Evolutionary conservation across 2,797 vertebrate genomes (phyloP), one percentile per base, ranked within the genome.

Genomic region (Mormyrus hasselquistii): DNA sequence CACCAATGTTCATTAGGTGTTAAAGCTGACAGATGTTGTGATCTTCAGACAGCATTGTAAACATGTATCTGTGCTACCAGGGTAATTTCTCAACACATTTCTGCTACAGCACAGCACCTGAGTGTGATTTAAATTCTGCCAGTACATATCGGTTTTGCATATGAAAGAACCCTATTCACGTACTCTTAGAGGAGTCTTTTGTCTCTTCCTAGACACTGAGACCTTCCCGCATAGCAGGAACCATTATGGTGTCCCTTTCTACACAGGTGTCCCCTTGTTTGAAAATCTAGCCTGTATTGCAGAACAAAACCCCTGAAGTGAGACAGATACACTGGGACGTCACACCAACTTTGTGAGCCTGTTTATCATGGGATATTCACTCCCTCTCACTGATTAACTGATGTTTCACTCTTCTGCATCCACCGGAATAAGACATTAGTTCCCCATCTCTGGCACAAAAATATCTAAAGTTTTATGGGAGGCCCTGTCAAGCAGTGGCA

Each of bases 171-270:
- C 4, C 47, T 47, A 22, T 84, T 49, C 79, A 84, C 19, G 7
- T 50, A 44, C 44, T 50, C 79, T 84, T 38, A 76, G 5, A 76
- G 73, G 73, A 84, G 19, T 84, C 79, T 84, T 84, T 84, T 84
- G 79, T 84, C 79, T 84, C 79, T 84, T 10, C 47, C 41, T 49
- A 50, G 47, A 25, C 79, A 84, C 7, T 22, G 14, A 47, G 0
- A 41, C 41, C 14, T 47, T 69, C 62, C 25, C 4, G 62, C 3
- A 4, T 4, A 76, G 69, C 69, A 76, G 69, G 69, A 41, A 76
- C 38, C 73, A 76, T 76, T 76, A 25, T 69, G 38, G 6, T 38
- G 16, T 8, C 73, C 73, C 73, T 41, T 76, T 19, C 73, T 44
- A 19, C 16, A 41, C 73, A 76, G 73, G 73, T 76, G 73, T 76